phyloP scores from a whole-genome alignment of 1,140 invertebrate genomes.

The Trissolcus basalis region DNA sequence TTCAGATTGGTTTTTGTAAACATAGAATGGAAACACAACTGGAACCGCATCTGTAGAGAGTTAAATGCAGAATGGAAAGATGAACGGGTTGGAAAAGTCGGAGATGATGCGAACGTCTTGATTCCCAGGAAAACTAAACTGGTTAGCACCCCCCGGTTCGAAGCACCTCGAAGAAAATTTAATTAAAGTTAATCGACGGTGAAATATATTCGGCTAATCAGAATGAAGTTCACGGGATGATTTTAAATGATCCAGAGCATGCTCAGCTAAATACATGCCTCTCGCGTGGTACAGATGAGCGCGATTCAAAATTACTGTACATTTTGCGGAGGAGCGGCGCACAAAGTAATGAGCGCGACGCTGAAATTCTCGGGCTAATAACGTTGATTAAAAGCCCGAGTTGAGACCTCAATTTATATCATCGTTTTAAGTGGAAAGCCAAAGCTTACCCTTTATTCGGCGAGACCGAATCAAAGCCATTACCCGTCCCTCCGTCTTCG shows the following conservation, averaged over 20 bases:
- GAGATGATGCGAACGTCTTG: background rate
- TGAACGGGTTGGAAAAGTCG: no score
- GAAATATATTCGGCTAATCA: constrained; percentile 28
- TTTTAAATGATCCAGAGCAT: constrained; percentile 12
- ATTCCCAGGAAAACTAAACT: constrained; percentile 1
- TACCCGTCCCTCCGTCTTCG: constrained; percentile 54
- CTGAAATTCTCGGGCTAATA: constrained; percentile 68
- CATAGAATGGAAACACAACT: no score
- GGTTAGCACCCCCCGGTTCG: background rate
- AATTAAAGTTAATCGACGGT: constrained; percentile 31
- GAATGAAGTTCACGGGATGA: constrained; percentile 12
- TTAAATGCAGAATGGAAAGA: no score
- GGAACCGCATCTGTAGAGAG: no score
- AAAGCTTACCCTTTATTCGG: constrained; percentile 25
- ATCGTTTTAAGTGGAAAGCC: constrained; percentile 29
- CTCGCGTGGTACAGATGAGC: background rate
- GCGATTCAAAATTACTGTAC: constrained; percentile 20
- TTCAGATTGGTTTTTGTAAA: no score
- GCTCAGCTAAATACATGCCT: constrained; percentile 13
- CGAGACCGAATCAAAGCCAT: constrained; percentile 73
- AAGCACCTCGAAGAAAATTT: constrained; percentile 6
- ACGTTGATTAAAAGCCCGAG: constrained; percentile 73
- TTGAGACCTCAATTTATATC: constrained; percentile 74
- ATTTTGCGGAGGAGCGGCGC: constrained; percentile 15
- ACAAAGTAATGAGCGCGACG: constrained; percentile 36